These are phyloP conservation scores for Coelopa pilipes DNA, from an alignment of 2,888 invertebrate species.

Conservation along the genomic window DNA sequence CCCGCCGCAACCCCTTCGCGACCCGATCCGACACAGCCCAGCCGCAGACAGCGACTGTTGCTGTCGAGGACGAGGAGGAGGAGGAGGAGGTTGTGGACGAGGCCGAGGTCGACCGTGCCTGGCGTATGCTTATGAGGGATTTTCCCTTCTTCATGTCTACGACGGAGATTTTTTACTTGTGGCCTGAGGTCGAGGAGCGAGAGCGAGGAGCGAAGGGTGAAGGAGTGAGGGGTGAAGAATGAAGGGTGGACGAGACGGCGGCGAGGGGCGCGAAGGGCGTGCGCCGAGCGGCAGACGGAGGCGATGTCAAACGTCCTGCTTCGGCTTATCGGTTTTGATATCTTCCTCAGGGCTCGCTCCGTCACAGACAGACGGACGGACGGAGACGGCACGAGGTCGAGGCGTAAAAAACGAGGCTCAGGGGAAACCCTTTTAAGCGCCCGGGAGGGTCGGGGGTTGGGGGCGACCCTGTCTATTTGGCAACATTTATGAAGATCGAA, in stretches of 20 bases:
- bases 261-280: not conserved
- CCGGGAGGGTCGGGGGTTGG: not conserved
- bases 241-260: too few species aligned
- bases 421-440: slow-evolving; percentile 20
- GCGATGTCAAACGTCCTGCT: slow-evolving; percentile 18
- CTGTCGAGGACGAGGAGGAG: not conserved
- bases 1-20: not conserved
- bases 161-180: slow-evolving; percentile 55
- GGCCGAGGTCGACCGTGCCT: slow-evolving; percentile 50
- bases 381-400: not conserved
- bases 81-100: too few species aligned
- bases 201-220: too few species aligned
- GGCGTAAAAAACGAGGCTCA: slow-evolving; percentile 3
- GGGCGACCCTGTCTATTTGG: slow-evolving; percentile 25
- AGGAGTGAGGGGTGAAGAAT: too few species aligned
- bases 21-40: too few species aligned
- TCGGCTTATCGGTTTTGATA: slow-evolving; percentile 30
- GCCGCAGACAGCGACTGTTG: not conserved
- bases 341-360: not conserved
- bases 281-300: not conserved
- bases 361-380: too few species aligned
- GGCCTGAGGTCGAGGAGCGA: not conserved
- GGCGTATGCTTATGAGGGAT: slow-evolving; percentile 60
- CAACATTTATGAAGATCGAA: slow-evolving; percentile 64
- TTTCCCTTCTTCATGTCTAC: slow-evolving; percentile 62